Evolutionary conservation across 2,113 vertebrate genomes (phyloP), one percentile per base, ranked within the genome.

Genomic region (Chaenocephalus aceratus): DNA sequence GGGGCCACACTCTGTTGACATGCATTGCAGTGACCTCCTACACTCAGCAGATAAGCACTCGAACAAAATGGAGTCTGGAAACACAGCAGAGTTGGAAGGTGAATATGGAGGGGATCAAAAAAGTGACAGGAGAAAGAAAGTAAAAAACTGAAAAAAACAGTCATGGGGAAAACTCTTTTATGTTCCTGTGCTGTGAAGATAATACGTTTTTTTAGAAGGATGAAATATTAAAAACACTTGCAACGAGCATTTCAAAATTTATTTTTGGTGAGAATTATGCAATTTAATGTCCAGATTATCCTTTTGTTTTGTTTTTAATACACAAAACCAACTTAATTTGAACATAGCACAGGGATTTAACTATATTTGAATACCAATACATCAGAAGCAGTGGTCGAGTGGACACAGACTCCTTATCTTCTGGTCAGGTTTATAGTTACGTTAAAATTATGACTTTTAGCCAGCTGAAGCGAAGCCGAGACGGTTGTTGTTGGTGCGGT

Each of bases 401-500:
- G 53, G 34, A 58, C 30, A 23, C 13, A 11, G 16, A 67, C 15
- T 1, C 2, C 12, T 58, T 16, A 51, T 52, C n/a, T 65, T 85
- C 52, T 70, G 56, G 63, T 64, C 18, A 45, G 45, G 52, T 48
- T 79, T 44, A 48, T 18, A 23, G 34, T 72, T 7, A 56, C 10
- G 26, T 79, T 26, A 16, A 52, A 18, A 14, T 41, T 12, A 61
- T 21, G 56, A 66, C 10, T 30, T 72, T 83, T 93, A 95, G 44
- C 18, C 87, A 30, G 90, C 86, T 36, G 57, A 1, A 14, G 89
- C 94, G 65, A 96, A 95, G 30, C 92, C 93, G 0, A 94, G 41
- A 0, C 63, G 81, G 80, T 94, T 94, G 80, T 94, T 94, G 91
- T 92, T 89, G 79, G 77, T 67, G 63, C 88, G 91, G 77, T 90